Percentiles rank a stretch among this genome's conserved stretches.
Evolutionary conservation across 2,113 vertebrate genomes (phyloP).

Genomic region (Centropristis striata): DNA sequence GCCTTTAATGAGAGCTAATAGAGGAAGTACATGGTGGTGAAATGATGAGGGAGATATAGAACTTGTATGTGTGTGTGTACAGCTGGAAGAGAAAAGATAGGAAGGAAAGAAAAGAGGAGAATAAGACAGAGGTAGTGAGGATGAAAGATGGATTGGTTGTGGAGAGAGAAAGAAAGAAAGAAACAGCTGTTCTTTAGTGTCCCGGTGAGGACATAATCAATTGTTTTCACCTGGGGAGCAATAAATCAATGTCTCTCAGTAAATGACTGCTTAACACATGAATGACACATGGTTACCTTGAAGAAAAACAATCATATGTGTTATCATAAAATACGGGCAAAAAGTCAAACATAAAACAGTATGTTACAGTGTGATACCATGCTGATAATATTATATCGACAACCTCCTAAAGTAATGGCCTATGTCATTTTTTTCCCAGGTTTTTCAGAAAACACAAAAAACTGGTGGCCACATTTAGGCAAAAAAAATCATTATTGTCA

Average conservation of each 20-base stretch:
- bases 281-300: slow-evolving; percentile 15
- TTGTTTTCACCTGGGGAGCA: slow-evolving; percentile 65
- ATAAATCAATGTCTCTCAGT: slow-evolving; percentile 46
- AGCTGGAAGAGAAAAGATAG: background rate
- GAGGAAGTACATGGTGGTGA: background rate
- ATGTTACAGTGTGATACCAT: background rate
- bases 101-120: background rate
- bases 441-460: too few relatives aligned
- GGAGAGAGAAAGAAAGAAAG: slow-evolving; percentile 48
- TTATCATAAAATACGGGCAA: background rate
- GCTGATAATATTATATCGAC: background rate
- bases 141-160: slow-evolving; percentile 23
- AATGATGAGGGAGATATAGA: background rate
- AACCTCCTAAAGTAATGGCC: too few relatives aligned
- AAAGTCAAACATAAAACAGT: background rate
- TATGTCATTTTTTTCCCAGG: too few relatives aligned
- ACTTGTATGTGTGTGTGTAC: background rate
- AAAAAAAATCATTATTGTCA: too few relatives aligned
- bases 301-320: background rate
- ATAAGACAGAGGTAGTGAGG: background rate
- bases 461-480: too few relatives aligned
- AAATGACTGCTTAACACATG: slow-evolving; percentile 36
- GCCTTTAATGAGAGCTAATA: background rate
- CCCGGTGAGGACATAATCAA: slow-evolving; percentile 66
- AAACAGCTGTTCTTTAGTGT: slow-evolving; percentile 68